Percentiles rank a stretch among this genome's conserved stretches.
phyloP scores from a whole-genome alignment of 2,113 vertebrate species.

The Astur gentilis region DNA sequence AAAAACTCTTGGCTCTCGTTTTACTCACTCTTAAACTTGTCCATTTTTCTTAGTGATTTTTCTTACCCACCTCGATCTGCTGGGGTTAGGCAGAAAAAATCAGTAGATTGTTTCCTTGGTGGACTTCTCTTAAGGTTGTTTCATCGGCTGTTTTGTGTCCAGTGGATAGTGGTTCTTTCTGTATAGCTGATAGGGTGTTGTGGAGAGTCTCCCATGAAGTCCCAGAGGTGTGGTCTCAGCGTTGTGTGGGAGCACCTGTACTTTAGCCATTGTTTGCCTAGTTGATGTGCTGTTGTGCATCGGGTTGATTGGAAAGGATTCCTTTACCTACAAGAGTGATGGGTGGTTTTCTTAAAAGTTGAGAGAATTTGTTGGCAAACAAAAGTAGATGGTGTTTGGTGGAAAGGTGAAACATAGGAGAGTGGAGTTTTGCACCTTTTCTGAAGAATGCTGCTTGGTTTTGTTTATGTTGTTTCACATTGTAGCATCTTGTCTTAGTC shows the following conservation, averaged over 20 bases:
- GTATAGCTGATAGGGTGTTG: background rate
- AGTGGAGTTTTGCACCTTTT: background rate
- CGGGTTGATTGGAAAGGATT: background rate
- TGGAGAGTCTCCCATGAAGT: background rate
- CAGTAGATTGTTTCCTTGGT: background rate
- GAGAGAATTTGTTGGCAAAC: background rate
- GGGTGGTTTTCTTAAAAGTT: background rate
- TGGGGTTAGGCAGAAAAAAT: background rate
- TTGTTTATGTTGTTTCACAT: background rate
- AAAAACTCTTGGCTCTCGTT: background rate
- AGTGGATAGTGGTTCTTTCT: background rate
- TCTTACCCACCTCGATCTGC: background rate
- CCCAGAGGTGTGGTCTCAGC: background rate
- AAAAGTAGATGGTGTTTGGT: background rate
- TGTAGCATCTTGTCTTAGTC: background rate
- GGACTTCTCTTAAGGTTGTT: background rate
- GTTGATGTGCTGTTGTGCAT: rapidly evolving
- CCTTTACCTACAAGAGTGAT: background rate
- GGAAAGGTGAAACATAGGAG: background rate
- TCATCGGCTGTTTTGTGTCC: no score
- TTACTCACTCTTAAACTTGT: background rate
- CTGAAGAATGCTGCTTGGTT: background rate
- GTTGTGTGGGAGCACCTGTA: background rate
- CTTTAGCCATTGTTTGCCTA: background rate
- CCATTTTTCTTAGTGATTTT: background rate